A percentile compares a stretch with the other conserved stretches of the same genome.
These are phyloP conservation scores for Dipodomys stephensi DNA, from an alignment of 2,113 vertebrate genomes.

Conservation along the genomic window DNA sequence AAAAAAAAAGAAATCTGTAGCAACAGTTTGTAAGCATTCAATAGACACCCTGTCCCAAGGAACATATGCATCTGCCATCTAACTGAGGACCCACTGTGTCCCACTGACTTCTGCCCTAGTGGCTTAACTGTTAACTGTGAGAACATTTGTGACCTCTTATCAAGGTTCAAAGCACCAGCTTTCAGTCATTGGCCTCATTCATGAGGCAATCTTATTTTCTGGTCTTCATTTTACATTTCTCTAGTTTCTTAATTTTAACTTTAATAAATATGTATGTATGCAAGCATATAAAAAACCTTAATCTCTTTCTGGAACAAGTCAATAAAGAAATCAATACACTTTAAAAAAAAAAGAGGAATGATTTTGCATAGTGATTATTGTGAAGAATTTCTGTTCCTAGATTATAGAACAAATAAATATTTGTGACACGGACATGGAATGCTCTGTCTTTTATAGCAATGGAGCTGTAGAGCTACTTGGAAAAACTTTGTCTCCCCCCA, in stretches of 20 bases:
- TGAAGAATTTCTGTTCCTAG: not conserved
- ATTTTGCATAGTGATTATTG: not conserved
- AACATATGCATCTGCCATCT: fast-evolving
- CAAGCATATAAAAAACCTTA: not conserved
- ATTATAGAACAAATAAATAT: not conserved
- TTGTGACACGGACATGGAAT: not conserved
- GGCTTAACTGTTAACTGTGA: not conserved
- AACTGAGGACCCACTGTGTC: not conserved
- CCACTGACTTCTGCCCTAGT: not conserved
- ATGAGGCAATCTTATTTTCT: not conserved
- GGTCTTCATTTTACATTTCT: not conserved
- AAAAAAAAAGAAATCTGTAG: not conserved
- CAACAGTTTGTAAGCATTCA: not conserved
- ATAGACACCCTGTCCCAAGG: not conserved
- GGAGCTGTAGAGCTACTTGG: not conserved
- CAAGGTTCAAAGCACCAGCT: not conserved
- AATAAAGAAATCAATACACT: not conserved
- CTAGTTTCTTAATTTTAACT: not conserved
- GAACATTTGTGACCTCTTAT: not conserved
- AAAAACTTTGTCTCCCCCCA: constrained; percentile 75
- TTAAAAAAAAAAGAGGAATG: not conserved
- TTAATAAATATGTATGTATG: too few relatives aligned
- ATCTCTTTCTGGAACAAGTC: not conserved
- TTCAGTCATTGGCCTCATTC: not conserved
- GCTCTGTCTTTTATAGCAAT: not conserved